A percentile compares a stretch with the other conserved stretches of the same genome.
Evolutionary conservation across 2,113 vertebrate genomes (phyloP).

Genomic region (Pelvicachromis taeniatus): DNA sequence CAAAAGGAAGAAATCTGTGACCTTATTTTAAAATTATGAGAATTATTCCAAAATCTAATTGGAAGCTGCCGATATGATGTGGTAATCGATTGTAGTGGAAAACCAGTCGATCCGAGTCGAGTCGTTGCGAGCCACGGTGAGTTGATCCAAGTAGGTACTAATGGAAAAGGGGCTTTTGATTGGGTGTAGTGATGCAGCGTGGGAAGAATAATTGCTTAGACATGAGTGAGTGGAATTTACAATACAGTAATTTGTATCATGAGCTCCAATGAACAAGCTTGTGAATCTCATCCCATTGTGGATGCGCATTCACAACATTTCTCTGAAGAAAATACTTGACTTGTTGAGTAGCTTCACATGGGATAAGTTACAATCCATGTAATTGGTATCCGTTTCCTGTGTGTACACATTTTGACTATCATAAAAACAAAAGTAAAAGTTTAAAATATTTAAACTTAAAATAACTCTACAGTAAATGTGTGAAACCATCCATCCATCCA

Average conservation of each 20-base stretch:
- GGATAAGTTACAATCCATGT: background rate
- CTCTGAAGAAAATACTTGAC: background rate
- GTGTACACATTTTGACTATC: background rate
- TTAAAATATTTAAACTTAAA: accelerated
- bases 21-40: background rate
- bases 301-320: background rate
- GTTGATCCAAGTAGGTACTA: background rate
- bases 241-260: background rate
- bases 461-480: background rate
- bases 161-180: accelerated
- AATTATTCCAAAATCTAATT: background rate
- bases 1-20: background rate
- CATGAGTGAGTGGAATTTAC: background rate
- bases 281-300: background rate
- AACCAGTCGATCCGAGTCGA: background rate
- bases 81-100: background rate
- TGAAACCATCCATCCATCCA: no score
- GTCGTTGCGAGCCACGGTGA: accelerated
- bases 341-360: background rate
- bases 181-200: background rate
- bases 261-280: background rate
- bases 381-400: background rate
- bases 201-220: background rate
- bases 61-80: background rate
- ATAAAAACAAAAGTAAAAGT: background rate